Percentiles rank a stretch among this genome's conserved stretches.
Evolutionary conservation across 2,888 invertebrate species (phyloP).

Genomic region (Synanthedon formicaeformis): DNA sequence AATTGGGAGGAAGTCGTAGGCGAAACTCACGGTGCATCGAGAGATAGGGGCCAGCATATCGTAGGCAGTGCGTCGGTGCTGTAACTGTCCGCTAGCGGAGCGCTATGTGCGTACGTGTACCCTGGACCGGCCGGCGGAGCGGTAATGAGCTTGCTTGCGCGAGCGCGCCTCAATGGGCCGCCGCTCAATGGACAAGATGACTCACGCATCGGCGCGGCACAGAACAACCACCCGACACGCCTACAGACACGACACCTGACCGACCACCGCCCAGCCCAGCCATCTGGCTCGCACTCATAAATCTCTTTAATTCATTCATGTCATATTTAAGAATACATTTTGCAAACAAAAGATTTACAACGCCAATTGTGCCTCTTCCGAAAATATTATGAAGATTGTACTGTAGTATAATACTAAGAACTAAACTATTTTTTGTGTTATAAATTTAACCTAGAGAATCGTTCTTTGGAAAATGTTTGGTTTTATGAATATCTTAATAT

Average conservation of each 20-base stretch:
- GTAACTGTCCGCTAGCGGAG: constrained; percentile 43
- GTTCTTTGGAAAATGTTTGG: too few species aligned
- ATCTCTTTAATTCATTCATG: neutral
- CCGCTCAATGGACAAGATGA: constrained; percentile 56
- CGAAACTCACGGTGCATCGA: constrained; percentile 56
- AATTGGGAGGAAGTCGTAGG: constrained; percentile 53
- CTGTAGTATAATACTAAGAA: too few species aligned
- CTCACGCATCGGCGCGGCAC: constrained; percentile 58
- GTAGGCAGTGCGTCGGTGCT: constrained; percentile 53
- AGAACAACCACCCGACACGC: constrained; percentile 11
- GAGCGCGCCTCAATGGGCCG: constrained; percentile 63
- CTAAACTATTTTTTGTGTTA: too few species aligned
- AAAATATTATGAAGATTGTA: too few species aligned
- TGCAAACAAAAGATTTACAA: neutral
- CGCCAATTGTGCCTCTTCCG: neutral
- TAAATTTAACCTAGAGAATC: too few species aligned
- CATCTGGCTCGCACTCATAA: constrained; percentile 12
- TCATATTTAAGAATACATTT: neutral
- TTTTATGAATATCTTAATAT: too few species aligned
- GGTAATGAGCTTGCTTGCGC: constrained; percentile 51
- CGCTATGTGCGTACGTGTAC: constrained; percentile 54
- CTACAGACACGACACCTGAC: constrained; percentile 44
- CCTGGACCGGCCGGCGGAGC: constrained; percentile 67
- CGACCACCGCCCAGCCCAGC: constrained; percentile 35
- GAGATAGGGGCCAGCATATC: constrained; percentile 50